A percentile compares a stretch with the other conserved stretches of the same genome.
Evolutionary conservation across 1,140 invertebrate species (phyloP).

Genomic region (Lethrus apterus): DNA sequence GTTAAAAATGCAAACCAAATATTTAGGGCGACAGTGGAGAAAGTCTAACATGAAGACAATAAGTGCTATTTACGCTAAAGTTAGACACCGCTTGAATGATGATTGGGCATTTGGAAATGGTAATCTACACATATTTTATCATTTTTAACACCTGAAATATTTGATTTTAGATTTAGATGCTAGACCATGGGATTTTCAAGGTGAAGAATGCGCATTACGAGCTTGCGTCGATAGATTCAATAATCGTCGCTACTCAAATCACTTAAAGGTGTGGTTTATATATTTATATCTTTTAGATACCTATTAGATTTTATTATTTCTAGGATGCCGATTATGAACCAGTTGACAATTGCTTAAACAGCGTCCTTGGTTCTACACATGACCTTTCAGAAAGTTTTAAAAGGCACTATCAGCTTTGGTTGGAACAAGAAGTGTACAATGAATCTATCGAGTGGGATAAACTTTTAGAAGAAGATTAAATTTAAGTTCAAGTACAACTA

Average conservation of each 20-base stretch:
- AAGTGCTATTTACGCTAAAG: slow-evolving; percentile 98
- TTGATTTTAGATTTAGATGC: slow-evolving; percentile 79
- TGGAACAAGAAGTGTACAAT: slow-evolving; percentile 94
- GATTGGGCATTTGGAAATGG: slow-evolving; percentile 99
- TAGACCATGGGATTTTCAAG: slow-evolving; percentile 97
- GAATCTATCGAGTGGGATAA: slow-evolving; percentile 72
- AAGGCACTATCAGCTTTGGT: slow-evolving; percentile 92
- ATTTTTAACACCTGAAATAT: slow-evolving; percentile 6
- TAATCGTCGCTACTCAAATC: slow-evolving; percentile 56
- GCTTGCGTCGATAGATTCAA: slow-evolving; percentile 95
- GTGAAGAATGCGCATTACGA: slow-evolving; percentile 90
- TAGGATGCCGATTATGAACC: slow-evolving; percentile 69
- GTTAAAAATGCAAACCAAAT: slow-evolving; percentile 99
- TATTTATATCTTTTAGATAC: slow-evolving; percentile 1
- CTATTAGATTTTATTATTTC: slow-evolving; percentile 24
- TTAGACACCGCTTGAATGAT: slow-evolving; percentile 89
- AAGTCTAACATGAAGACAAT: slow-evolving; percentile 99
- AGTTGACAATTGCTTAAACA: slow-evolving; percentile 60
- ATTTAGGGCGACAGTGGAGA: slow-evolving; percentile 96
- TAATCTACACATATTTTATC: slow-evolving; percentile 36
- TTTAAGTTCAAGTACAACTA: too few species aligned
- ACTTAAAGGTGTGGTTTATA: slow-evolving; percentile 6
- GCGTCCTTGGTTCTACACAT: slow-evolving; percentile 69
- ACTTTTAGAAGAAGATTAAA: slow-evolving; percentile 37
- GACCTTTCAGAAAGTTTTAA: slow-evolving; percentile 94